A percentile compares a stretch with the other conserved stretches of the same genome.
These are phyloP conservation scores for Heliconius ismenius DNA, from an alignment of 2,888 invertebrate genomes.

Conservation along the genomic window DNA sequence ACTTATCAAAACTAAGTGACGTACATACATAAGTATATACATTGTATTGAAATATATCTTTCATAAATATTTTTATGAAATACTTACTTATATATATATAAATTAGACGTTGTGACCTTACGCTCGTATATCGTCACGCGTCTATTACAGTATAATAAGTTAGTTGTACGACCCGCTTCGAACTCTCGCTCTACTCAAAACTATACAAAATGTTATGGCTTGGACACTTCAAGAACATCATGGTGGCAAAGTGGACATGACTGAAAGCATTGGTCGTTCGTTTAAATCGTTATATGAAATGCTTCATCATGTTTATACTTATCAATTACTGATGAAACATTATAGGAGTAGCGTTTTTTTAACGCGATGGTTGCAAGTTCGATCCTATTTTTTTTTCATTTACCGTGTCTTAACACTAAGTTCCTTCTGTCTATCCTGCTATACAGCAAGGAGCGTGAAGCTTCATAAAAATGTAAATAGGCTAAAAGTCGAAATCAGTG, in stretches of 20 bases:
- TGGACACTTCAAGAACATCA: background rate
- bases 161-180: conserved; percentile 14
- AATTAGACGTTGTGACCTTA: background rate
- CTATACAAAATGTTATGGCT: background rate
- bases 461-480: too few relatives aligned
- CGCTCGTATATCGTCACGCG: background rate
- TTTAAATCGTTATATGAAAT: background rate
- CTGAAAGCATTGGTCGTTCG: background rate
- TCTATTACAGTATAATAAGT: background rate
- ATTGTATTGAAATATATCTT: background rate
- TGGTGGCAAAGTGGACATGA: background rate
- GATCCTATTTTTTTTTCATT: too few relatives aligned
- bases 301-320: background rate
- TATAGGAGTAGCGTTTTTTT: too few relatives aligned
- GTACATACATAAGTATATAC: too few relatives aligned
- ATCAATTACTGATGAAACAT: background rate
- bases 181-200: too few relatives aligned
- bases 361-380: too few relatives aligned
- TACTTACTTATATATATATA: background rate
- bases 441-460: too few relatives aligned
- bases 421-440: too few relatives aligned
- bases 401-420: too few relatives aligned
- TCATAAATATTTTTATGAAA: background rate
- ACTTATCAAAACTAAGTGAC: background rate
- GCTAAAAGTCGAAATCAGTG: too few relatives aligned